Conservation (phyloP, 2,113 vertebrate genomes). For the Ammospiza nelsoni region DNA sequence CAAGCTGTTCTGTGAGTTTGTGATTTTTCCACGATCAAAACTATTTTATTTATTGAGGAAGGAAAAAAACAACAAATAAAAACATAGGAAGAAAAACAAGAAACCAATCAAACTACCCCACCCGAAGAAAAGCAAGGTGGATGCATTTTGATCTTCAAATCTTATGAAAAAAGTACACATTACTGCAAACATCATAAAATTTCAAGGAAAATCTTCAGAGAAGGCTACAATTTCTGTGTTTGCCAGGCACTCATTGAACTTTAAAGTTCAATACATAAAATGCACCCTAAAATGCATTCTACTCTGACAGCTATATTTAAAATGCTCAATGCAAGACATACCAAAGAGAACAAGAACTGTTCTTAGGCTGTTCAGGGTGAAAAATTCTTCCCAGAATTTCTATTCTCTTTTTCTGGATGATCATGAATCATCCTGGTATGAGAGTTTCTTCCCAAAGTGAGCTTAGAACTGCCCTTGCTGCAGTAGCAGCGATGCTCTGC, state of each 20-base stretch:
- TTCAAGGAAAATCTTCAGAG: not conserved
- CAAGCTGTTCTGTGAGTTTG: not conserved
- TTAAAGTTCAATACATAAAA: not conserved
- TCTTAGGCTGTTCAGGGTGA: not conserved
- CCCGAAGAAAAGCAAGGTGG: not conserved
- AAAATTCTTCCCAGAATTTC: not conserved
- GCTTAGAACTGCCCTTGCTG: not conserved
- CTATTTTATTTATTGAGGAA: not conserved
- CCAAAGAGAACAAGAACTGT: not conserved
- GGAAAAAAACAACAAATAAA: not conserved
- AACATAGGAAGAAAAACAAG: not conserved
- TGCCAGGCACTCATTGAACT: not conserved
- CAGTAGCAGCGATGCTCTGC: not conserved
- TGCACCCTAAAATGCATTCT: not conserved
- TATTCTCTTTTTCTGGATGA: rapidly evolving
- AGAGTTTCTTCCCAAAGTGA: not conserved
- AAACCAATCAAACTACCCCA: not conserved
- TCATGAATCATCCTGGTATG: not conserved
- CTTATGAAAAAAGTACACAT: not conserved
- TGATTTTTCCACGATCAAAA: not conserved
- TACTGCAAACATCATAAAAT: not conserved
- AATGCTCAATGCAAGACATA: not conserved
- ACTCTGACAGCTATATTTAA: not conserved
- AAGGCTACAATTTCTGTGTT: not conserved
- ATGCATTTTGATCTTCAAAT: not conserved